Evolutionary conservation across 2,113 vertebrate species (phyloP).

Genomic region (Rostratula benghalensis): DNA sequence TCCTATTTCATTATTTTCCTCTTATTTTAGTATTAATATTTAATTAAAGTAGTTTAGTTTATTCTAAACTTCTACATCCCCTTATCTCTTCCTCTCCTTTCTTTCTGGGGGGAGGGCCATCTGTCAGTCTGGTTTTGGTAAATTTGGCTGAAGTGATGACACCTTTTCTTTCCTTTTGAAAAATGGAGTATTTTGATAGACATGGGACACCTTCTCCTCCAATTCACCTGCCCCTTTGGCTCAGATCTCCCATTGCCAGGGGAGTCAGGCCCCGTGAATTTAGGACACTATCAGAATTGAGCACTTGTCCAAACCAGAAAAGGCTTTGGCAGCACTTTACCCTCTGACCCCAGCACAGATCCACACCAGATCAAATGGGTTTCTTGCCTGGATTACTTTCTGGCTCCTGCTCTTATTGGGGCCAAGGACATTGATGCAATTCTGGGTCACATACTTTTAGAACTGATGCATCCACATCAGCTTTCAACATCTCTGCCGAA

Average conservation of each 20-base stretch:
- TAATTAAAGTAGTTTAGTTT: no score
- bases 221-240: neutral
- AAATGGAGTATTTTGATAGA: neutral
- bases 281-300: neutral
- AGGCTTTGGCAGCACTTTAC: neutral
- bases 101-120: no score
- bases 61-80: no score
- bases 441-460: neutral
- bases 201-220: neutral
- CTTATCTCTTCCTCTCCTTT: neutral
- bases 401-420: no score
- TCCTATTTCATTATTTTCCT: no score
- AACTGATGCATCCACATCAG: neutral
- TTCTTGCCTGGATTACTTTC: neutral
- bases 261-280: neutral
- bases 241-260: neutral
- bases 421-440: neutral
- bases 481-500: neutral
- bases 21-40: no score
- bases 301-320: neutral
- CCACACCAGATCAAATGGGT: neutral
- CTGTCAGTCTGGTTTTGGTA: no score
- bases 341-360: neutral
- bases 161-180: neutral
- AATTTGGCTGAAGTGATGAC: no score